Evolutionary conservation across 2,888 invertebrate species (phyloP), one percentile per base, ranked within the genome.

Genomic region (Polyommatus iphigenia): DNA sequence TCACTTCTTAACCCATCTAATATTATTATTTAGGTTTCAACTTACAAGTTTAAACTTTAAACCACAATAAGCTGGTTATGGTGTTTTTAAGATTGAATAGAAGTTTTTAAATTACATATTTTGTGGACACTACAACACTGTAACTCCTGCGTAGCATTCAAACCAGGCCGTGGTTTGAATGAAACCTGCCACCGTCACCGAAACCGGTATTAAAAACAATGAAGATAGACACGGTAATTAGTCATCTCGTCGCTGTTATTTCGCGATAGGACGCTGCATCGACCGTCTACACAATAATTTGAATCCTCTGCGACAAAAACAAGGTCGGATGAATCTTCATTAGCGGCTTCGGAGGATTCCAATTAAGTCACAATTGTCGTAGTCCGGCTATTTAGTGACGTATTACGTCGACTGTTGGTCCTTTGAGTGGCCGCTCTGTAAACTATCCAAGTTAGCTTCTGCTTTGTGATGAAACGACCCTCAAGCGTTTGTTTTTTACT

Each of bases 361-460:
- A 82, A 82, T 81, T 81, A 79, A 75, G 81, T 80, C 79, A 76
- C 80, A 81, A 82, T 82, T 82, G 82, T 78, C 82, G 80, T 79
- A 83, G 81, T 82, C 67, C 1, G 67, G 29, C 15, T 67, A 67
- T 67, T 67, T 29, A 67, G 29, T 57, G 78, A 78, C 76, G 80
- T 79, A 80, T 80, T 81, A 81, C 79, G 79, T 76, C 67, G 79
- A 79, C 77, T 75, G 76, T 78, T 76, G 78, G 79, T 79, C 78
- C 78, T 77, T 62, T 76, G 76, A 76, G 77, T 76, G 79, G 79
- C 71, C 79, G 77, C 77, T 77, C 76, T 20, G 50, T 75, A 50
- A 54, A 75, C 24, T 50, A 15, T 15, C 8, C 20, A 5, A 75
- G 24, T 24, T 54, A 20, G 20, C 5, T 73, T 20, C 15, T 10